Evolutionary conservation across 2,888 invertebrate genomes (phyloP).

Genomic region (Pammene fasciana): DNA sequence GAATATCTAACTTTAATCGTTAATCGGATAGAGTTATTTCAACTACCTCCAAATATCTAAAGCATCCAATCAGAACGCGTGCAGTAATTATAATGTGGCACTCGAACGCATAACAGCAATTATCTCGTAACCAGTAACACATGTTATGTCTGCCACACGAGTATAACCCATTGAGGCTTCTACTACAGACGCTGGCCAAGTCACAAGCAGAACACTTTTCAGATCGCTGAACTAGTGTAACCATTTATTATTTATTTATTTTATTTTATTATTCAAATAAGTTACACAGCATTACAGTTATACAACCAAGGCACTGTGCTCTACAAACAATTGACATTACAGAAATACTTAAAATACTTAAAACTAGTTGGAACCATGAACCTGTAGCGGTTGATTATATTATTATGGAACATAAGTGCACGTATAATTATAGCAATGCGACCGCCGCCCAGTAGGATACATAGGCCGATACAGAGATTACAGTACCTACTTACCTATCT

Average conservation of each 20-base stretch:
- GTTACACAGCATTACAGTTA: too few relatives aligned
- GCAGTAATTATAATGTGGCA: conserved; percentile 26
- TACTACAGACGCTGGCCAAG: conserved; percentile 33
- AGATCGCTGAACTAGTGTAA: neutral
- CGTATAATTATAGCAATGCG: too few relatives aligned
- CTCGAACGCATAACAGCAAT: conserved; percentile 29
- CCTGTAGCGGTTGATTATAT: neutral
- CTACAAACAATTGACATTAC: too few relatives aligned
- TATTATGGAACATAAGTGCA: too few relatives aligned
- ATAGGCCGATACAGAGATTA: too few relatives aligned
- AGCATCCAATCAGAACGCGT: conserved; percentile 18
- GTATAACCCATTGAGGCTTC: conserved; percentile 47
- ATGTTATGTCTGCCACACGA: conserved; percentile 52
- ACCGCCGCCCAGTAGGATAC: too few relatives aligned
- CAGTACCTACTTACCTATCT: too few relatives aligned
- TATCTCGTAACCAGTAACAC: conserved; percentile 26
- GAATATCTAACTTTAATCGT: too few relatives aligned
- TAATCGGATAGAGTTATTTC: neutral
- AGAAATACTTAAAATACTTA: too few relatives aligned
- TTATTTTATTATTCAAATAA: too few relatives aligned
- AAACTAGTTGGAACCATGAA: neutral
- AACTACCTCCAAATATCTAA: conserved; percentile 5
- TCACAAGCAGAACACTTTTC: neutral
- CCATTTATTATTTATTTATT: too few relatives aligned
- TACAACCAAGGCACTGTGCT: too few relatives aligned